Evolutionary conservation across 2,888 invertebrate genomes (phyloP), one percentile per base, ranked within the genome.

Genomic region (Monoplex corrugatus): DNA sequence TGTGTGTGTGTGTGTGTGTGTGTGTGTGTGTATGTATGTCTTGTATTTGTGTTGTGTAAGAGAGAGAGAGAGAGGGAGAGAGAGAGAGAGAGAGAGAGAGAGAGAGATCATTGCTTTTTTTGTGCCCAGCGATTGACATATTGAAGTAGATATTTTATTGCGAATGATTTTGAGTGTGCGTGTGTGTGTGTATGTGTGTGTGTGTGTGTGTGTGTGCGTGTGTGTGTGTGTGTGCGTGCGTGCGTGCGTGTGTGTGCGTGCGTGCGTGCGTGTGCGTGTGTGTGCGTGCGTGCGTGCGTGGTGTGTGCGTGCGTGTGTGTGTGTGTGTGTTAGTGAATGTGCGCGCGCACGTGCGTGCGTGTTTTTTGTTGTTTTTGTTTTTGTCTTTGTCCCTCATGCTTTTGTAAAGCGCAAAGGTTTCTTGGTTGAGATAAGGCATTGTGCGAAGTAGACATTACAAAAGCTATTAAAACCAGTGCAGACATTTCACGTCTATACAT

Each of bases 181-280:
- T 75, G 6, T 75, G 75, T 75, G 38, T 75, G 75, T 75, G 75
- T 75, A 35, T 75, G 75, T 75, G 38, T 75, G 38, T 75, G 75
- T 75, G 6, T 75, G 75, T 75, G 75, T 75, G 75, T 75, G 32
- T 16, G 19, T 8, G 19, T 75, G 75, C 35, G 75, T 75, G 35
- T 75, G 75, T 75, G 75, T 35, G 75, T 75, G 75, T 19, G 35
- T 1, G 75, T 16, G 75, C 2, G 35, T 3, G 75, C 3, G 75
- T 38, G 75, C 2, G 6, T 13, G 63, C 2, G 63, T 68, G 63
- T 68, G 63, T 10, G 63, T 68, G 32, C n/a, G 2, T 13, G 63
- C 1, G 63, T 3, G 63, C 1, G 63, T 3, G 63, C 2, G 63
- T 23, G 32, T 68, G 2, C 2, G 63, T 3, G 63, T 3, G 63